Evolutionary conservation across 2,888 invertebrate genomes (phyloP), one percentile per base, ranked within the genome.

Genomic region (Aleiodes testaceus): DNA sequence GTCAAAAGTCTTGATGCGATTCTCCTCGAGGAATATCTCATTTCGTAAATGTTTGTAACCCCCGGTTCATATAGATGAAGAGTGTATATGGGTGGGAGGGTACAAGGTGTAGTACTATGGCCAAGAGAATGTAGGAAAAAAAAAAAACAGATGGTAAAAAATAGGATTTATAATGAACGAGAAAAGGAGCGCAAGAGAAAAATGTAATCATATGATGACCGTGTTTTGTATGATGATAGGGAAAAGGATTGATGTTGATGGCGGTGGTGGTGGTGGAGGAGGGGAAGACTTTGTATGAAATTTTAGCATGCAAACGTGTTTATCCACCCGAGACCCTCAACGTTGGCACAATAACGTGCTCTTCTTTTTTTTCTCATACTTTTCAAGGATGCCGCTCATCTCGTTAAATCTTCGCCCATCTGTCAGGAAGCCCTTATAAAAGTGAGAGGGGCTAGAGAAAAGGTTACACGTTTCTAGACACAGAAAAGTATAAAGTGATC

Each of bases 191-290:
- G 69, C 36, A 36, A 66, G 63, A 61, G 49, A 53, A 36, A 66
- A 77, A 76, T 80, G 80, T 81, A 80, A 81, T 81, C 80, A 81
- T 79, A 81, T 81, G 80, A 80, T 81, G 80, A 79, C 79, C 79
- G 80, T 80, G 77, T 80, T 78, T 63, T 79, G 78, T 78, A 77
- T 78, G 72, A 72, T 68, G 49, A 74, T 70, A 69, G 68, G 69
- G 66, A 71, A 70, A 45, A 36, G 47, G 6, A 64, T 36, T 36
- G 36, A 9, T 20, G 61, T 12, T 26, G 20, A n/a, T 16, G 47
- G 14, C 42, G 50, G 55, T 55, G 45, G 65, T 9, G 61, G n/a
- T 12, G 69, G n/a, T n/a, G 36, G 42, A 55, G 70, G 45, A 66
- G 66, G 69, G 70, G 3, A 2, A 26, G 26, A 26, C 26, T 66